Percentiles rank a stretch among this genome's conserved stretches.
Evolutionary conservation across 2,888 invertebrate genomes (phyloP).

Genomic region (Tillus elongatus): DNA sequence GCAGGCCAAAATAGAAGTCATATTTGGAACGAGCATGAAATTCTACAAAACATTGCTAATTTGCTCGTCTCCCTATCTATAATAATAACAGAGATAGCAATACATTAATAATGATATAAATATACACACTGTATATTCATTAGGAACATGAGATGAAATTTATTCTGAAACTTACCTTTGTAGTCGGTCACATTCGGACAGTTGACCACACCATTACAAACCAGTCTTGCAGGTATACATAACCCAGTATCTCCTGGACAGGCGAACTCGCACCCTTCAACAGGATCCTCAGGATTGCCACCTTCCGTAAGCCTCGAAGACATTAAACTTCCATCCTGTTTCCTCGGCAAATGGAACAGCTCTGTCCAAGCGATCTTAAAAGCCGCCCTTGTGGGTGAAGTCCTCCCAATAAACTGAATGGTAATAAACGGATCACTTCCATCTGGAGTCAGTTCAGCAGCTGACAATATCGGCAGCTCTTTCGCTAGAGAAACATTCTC

Average conservation of each 20-base stretch:
- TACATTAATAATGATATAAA: no score
- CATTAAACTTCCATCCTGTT: slow-evolving; percentile 68
- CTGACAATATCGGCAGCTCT: slow-evolving; percentile 70
- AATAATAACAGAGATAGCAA: no score
- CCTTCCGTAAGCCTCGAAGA: slow-evolving; percentile 66
- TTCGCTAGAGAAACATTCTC: slow-evolving; percentile 75
- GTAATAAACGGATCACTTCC: slow-evolving; percentile 43
- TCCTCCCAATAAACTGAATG: slow-evolving; percentile 58
- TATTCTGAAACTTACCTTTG: no score
- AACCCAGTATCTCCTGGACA: slow-evolving; percentile 77
- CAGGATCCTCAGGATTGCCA: slow-evolving; percentile 38
- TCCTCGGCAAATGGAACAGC: slow-evolving; percentile 74
- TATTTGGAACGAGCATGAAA: no score
- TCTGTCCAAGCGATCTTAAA: slow-evolving; percentile 90
- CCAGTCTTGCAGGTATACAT: slow-evolving; percentile 73
- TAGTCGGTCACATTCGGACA: slow-evolving; percentile 70
- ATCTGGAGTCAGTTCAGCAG: slow-evolving; percentile 63
- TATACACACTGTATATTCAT: no score
- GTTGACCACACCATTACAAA: slow-evolving; percentile 82
- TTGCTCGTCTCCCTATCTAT: no score
- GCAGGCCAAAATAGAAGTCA: no score
- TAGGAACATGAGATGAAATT: no score
- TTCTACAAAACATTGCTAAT: no score
- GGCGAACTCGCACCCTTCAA: slow-evolving; percentile 70
- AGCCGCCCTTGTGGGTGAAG: slow-evolving; percentile 69